Evolutionary conservation across 2,888 invertebrate genomes (phyloP), one percentile per base, ranked within the genome.

Genomic region (Acanthopleura granulata): DNA sequence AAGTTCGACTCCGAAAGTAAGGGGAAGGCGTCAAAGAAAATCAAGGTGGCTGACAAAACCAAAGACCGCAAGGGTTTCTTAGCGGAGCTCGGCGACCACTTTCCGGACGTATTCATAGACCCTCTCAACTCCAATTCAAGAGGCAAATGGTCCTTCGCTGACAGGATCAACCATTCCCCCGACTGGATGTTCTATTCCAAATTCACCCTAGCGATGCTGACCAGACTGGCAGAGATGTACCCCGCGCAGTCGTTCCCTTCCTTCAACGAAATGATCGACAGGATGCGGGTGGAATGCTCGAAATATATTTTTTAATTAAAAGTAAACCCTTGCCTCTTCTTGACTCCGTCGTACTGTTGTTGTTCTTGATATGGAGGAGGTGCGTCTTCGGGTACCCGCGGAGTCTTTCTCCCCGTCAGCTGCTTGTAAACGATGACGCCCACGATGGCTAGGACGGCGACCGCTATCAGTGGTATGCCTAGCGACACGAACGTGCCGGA

Each of bases 61-160:
- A 51, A 51, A 18, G 18, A 51, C 51, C 51, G 51, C 14, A 14
- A 51, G 51, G 51, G 51, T 15, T 51, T 51, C 51, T 18, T 51
- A 18, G 51, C 51, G 51, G 51, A 51, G 18, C 14, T 51, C 51
- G 18, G 18, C 51, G 51, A 14, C 51, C 14, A 15, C 18, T 51
- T 51, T 18, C 51, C 51, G 51, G 51, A 51, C 51, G 51, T 51
- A 18, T 51, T 51, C 51, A 51, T 51, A 51, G 51, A 51, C 51
- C 51, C 51, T 18, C 18, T 14, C 51, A 51, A 51, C 18, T 18
- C 51, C 51, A 51, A 51, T 51, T 51, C 51, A 18, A 51, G 51
- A 51, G 51, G 51, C 51, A 51, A 51, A 51, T 51, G 51, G 51
- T 51, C 51, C 51, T 51, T 51, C 51, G 51, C 51, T 14, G 51